Base-by-base conservation (phyloP, 1,140 invertebrate species). In the Protaetia brevitarsis region DNA sequence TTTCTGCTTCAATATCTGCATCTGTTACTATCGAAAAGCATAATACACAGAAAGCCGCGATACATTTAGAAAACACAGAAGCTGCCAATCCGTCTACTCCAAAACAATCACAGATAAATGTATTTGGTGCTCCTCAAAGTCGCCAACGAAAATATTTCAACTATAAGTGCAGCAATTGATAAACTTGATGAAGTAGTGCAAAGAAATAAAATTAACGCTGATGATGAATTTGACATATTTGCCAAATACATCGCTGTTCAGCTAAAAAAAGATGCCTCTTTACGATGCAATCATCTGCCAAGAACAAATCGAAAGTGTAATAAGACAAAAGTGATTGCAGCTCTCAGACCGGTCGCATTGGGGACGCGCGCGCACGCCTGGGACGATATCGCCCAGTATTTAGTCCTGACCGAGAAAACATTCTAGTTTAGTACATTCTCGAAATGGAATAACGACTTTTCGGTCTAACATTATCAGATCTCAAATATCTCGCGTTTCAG, bases 121-220 rank as follows among this genome's bases (percentile, higher is more conserved):
- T 27, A 10, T 61, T 65, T 61, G 34, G 34, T 31, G 23, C 57
- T 45, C 37, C 31, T 64, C 66, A 61, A 21, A 65, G 34, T 56
- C 66, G 63, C 58, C 64, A 66, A 66, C 66, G 69, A 28, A 65
- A 62, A 68, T 67, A 63, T 63, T 65, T 67, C 66, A 65, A 61
- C 57, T 60, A 69, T 67, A 65, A 65, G 36, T 31, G 41, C 63
- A 65, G 68, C 63, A 27, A 65, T 69, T 41, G 67, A 68, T 66
- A 68, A 68, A 60, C 63, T 68, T 27, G 67, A 68, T 69, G 34
- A 69, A 69, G 66, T 69, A 67, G 63, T 64, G 56, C 37, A 66
- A 65, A 64, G 57, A 31, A 67, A 68, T 64, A 60, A 37, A 65
- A 29, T 7, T 57, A 57, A 62, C 13, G 45, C 36, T 68, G 64